These are phyloP conservation scores for Melanotus villosus DNA, from an alignment of 2,888 invertebrate genomes.

Conservation along the genomic window DNA sequence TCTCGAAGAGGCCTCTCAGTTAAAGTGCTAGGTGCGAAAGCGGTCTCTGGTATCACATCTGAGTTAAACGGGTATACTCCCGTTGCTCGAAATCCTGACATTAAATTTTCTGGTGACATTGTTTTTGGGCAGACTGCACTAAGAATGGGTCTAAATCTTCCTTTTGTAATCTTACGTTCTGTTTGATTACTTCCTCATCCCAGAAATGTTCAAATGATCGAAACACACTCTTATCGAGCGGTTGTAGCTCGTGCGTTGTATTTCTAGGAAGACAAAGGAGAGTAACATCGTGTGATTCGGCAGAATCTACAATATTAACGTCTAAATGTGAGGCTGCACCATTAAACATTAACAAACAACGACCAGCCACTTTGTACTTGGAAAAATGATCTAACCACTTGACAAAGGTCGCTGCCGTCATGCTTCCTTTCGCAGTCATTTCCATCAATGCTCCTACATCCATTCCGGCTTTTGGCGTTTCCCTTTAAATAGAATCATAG, in stretches of 20 bases:
- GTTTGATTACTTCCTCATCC: slow-evolving; percentile 50
- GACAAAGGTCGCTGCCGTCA: slow-evolving; percentile 46
- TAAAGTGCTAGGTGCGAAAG: too few relatives aligned
- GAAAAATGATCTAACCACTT: slow-evolving; percentile 55
- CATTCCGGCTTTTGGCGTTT: slow-evolving; percentile 39
- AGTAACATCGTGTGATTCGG: slow-evolving; percentile 54
- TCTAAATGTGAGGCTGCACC: slow-evolving; percentile 58
- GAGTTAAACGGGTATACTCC: too few relatives aligned
- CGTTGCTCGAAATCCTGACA: too few relatives aligned
- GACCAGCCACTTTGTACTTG: slow-evolving; percentile 51
- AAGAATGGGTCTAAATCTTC: too few relatives aligned
- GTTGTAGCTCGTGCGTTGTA: slow-evolving; percentile 62
- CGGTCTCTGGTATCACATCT: too few relatives aligned
- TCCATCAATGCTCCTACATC: background rate
- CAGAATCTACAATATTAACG: slow-evolving; percentile 56
- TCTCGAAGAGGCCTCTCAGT: too few relatives aligned
- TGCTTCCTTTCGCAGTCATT: background rate
- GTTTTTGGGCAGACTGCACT: too few relatives aligned
- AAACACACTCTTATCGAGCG: slow-evolving; percentile 60
- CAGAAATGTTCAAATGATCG: slow-evolving; percentile 59
- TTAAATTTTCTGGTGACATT: too few relatives aligned
- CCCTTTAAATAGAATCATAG: slow-evolving; percentile 24
- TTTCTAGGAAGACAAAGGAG: slow-evolving; percentile 62
- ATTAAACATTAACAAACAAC: slow-evolving; percentile 56
- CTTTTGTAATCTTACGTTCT: too few relatives aligned